Conservation (phyloP, 2,888 invertebrate species). For the Eueremaeus valkanovi region DNA sequence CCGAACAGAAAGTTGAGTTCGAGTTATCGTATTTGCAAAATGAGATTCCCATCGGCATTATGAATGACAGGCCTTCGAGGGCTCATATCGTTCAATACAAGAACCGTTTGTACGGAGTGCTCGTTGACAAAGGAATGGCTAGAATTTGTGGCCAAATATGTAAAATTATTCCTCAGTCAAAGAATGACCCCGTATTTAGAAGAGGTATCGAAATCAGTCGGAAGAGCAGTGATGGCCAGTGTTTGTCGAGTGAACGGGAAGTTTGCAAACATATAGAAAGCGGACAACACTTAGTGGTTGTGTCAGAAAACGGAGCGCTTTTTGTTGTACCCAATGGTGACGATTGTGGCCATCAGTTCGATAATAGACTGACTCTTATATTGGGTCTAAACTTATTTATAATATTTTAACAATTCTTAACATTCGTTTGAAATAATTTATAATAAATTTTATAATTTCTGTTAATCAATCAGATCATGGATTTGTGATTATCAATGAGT, state of each 20-base stretch:
- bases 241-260: background rate
- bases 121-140: background rate
- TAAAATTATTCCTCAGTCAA: background rate
- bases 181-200: background rate
- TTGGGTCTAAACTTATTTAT: background rate
- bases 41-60: background rate
- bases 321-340: slow-evolving; percentile 16
- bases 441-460: background rate
- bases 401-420: background rate
- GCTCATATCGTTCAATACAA: slow-evolving; percentile 12
- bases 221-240: background rate
- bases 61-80: background rate
- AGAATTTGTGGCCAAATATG: slow-evolving; percentile 15
- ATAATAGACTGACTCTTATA: background rate
- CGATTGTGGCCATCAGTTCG: background rate
- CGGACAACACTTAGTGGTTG: background rate
- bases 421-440: too few relatives aligned
- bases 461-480: background rate
- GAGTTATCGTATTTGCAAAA: background rate
- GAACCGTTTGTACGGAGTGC: slow-evolving; percentile 11
- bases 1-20: background rate
- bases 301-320: slow-evolving; percentile 14
- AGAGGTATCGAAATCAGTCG: background rate
- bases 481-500: background rate
- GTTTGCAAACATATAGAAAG: background rate